A percentile compares a stretch with the other conserved stretches of the same genome.
These are phyloP conservation scores for Shinisaurus crocodilurus DNA, from an alignment of 2,113 vertebrate species.

Conservation along the genomic window DNA sequence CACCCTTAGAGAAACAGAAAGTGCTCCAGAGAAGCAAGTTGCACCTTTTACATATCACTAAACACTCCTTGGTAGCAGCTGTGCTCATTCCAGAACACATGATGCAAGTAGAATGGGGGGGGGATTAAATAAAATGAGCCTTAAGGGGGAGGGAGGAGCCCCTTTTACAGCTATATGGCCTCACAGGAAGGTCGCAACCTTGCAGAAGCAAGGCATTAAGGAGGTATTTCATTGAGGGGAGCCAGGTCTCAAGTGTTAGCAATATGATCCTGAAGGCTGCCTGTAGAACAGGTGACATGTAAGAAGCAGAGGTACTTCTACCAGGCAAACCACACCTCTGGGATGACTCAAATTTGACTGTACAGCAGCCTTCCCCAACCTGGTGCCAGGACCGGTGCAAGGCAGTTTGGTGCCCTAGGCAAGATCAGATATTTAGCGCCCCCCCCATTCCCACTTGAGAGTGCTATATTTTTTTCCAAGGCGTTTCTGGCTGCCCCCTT, in stretches of 20 bases:
- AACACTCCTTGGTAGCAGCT: slow-evolving; percentile 66
- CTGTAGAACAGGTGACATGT: background rate
- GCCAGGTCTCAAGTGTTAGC: slow-evolving; percentile 76
- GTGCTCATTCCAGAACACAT: slow-evolving; percentile 64
- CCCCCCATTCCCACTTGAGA: too few relatives aligned
- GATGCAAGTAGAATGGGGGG: slow-evolving; percentile 69
- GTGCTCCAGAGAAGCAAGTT: slow-evolving; percentile 28
- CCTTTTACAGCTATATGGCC: slow-evolving; percentile 67
- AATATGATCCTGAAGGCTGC: slow-evolving; percentile 72
- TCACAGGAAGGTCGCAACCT: slow-evolving; percentile 72
- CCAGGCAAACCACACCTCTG: slow-evolving; percentile 42
- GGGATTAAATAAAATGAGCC: slow-evolving; percentile 72
- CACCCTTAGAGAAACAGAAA: slow-evolving; percentile 44
- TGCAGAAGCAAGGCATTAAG: slow-evolving; percentile 75
- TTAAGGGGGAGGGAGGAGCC: slow-evolving; percentile 35
- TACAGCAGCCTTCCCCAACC: too few relatives aligned
- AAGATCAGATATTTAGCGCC: too few relatives aligned
- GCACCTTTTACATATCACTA: slow-evolving; percentile 60
- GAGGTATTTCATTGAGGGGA: slow-evolving; percentile 71
- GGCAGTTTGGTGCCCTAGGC: too few relatives aligned
- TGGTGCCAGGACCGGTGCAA: too few relatives aligned
- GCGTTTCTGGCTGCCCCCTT: too few relatives aligned
- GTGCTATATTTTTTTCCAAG: too few relatives aligned
- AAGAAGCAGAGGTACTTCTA: background rate
- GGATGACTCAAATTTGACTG: slow-evolving; percentile 42